Percentiles rank a stretch among this genome's conserved stretches.
These are phyloP conservation scores for Papilio xuthus DNA, from an alignment of 1,140 invertebrate species.

Conservation along the genomic window DNA sequence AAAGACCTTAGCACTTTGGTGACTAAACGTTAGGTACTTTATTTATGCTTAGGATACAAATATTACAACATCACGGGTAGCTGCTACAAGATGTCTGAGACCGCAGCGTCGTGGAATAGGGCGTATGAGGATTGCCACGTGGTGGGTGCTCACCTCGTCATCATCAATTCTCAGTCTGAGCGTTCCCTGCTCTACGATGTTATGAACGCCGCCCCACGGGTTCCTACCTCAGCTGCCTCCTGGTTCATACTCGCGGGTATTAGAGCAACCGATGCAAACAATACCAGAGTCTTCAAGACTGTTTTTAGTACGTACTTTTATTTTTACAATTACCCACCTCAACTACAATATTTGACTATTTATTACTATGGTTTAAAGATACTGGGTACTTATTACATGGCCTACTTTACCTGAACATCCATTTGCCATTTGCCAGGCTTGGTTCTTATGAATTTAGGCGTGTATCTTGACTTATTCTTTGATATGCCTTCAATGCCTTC, in stretches of 20 bases:
- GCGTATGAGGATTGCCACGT: constrained; percentile 59
- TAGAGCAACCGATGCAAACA: constrained; percentile 48
- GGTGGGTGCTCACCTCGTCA: constrained; percentile 60
- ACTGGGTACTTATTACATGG: too few species aligned
- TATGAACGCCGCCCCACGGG: constrained; percentile 14
- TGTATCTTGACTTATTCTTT: too few species aligned
- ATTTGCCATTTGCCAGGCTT: too few species aligned
- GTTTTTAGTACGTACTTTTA: constrained; percentile 60
- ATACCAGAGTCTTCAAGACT: constrained; percentile 55
- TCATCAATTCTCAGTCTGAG: constrained; percentile 66
- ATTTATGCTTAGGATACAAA: constrained; percentile 49
- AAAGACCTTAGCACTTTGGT: too few species aligned
- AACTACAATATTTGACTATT: neutral
- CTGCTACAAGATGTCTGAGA: constrained; percentile 60
- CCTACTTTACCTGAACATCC: too few species aligned
- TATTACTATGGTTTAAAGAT: neutral
- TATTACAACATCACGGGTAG: constrained; percentile 53
- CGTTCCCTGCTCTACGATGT: constrained; percentile 49
- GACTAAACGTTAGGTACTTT: too few species aligned
- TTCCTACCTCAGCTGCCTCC: neutral
- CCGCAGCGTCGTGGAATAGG: constrained; percentile 57
- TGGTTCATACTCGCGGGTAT: constrained; percentile 59
- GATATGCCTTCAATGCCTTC: too few species aligned
- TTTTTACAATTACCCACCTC: neutral
- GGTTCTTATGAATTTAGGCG: too few species aligned